phyloP scores from a whole-genome alignment of 35 echinoderm and acorn worm species.

The Apostichopus californicus region DNA sequence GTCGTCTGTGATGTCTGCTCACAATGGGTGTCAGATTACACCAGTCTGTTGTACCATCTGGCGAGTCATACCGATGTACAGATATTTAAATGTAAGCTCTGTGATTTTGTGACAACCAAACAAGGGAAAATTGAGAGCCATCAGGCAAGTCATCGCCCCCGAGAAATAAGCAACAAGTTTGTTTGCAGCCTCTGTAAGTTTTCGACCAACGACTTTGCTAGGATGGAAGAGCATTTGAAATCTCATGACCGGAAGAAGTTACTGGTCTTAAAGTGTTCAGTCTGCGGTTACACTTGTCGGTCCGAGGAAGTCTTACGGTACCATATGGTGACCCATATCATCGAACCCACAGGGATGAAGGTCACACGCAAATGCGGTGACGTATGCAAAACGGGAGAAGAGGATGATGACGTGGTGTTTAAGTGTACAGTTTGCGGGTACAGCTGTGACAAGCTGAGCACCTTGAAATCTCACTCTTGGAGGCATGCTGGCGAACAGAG shows the following conservation, averaged over 20 bases:
- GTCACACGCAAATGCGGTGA: not conserved
- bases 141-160: constrained; percentile 31
- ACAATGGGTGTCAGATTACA: constrained; percentile 57
- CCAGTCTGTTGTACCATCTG: constrained; percentile 78
- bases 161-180: constrained; percentile 61
- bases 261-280: constrained; percentile 88
- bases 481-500: constrained; percentile 89
- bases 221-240: constrained; percentile 79
- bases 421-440: constrained; percentile 95
- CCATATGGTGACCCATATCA: constrained; percentile 93
- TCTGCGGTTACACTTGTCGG: constrained; percentile 82
- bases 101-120: constrained; percentile 93
- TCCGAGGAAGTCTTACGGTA: constrained; percentile 63
- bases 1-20: constrained; percentile 83
- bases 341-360: constrained; percentile 20
- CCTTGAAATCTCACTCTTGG: constrained; percentile 97
- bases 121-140: constrained; percentile 68
- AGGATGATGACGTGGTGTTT: constrained; percentile 40
- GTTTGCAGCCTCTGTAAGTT: constrained; percentile 79
- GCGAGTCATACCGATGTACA: constrained; percentile 75
- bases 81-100: constrained; percentile 93
- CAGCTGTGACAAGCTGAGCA: constrained; percentile 87
- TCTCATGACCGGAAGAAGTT: constrained; percentile 70
- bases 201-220: constrained; percentile 54
- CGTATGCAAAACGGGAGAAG: not conserved